Conservation (phyloP, 2,888 invertebrate species). For the Atethmia centrago region DNA sequence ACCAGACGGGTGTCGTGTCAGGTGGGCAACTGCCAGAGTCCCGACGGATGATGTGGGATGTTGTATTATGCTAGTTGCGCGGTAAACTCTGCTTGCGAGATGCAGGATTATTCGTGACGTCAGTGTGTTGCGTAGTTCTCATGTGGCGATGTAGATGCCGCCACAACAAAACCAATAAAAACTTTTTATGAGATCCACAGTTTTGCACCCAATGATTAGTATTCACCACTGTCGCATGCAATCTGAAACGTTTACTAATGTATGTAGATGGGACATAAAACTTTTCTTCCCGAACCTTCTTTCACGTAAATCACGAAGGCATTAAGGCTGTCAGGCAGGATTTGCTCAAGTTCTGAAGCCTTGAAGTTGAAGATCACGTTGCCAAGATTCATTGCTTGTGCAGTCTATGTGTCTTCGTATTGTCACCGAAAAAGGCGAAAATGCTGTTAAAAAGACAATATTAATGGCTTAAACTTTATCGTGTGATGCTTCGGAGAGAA, state of each 20-base stretch:
- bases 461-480: constrained; percentile 17
- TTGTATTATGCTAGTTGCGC: too few species aligned
- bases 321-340: constrained; percentile 48
- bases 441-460: constrained; percentile 9
- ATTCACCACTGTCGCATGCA: constrained; percentile 49
- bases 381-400: constrained; percentile 47
- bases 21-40: too few species aligned
- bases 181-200: not conserved
- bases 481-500: constrained; percentile 6
- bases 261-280: constrained; percentile 47
- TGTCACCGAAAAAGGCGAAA: constrained; percentile 29
- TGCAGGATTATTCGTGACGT: too few species aligned
- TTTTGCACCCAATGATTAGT: constrained; percentile 44
- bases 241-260: constrained; percentile 51
- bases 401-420: constrained; percentile 23
- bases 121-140: too few species aligned
- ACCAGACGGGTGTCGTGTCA: too few species aligned
- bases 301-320: constrained; percentile 54
- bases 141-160: too few species aligned
- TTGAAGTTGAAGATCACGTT: constrained; percentile 41
- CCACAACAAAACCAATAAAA: too few species aligned
- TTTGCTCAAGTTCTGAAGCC: constrained; percentile 38
- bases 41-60: too few species aligned
- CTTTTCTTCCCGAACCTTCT: constrained; percentile 42
- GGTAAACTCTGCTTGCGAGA: too few species aligned